Conservation (phyloP, 1,140 invertebrate genomes). For the Charaxes varanes region DNA sequence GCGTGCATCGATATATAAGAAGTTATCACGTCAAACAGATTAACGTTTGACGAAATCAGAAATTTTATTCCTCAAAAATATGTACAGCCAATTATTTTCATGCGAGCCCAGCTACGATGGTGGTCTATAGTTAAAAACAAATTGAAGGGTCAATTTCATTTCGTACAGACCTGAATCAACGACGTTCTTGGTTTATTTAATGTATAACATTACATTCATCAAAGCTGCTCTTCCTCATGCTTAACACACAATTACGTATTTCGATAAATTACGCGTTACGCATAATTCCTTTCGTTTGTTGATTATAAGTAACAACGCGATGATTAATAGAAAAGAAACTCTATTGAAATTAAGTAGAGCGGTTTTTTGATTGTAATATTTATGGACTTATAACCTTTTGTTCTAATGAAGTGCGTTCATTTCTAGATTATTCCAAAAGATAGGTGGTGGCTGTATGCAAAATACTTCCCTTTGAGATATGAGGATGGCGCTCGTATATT, state of each 20-base stretch:
- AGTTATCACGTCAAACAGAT: too few species aligned
- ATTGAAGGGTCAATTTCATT: constrained; percentile 18
- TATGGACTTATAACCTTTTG: constrained; percentile 17
- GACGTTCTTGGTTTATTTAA: constrained; percentile 29
- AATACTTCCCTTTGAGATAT: constrained; percentile 68
- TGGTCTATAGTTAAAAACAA: constrained; percentile 21
- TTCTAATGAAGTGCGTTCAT: constrained; percentile 35
- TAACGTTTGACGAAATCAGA: too few species aligned
- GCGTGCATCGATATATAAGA: too few species aligned
- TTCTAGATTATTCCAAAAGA: constrained; percentile 66
- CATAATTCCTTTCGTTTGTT: constrained; percentile 15
- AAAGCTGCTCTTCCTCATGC: constrained; percentile 38
- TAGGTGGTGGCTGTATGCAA: constrained; percentile 61
- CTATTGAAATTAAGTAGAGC: constrained; percentile 12
- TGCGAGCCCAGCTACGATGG: too few species aligned
- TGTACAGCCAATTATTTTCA: too few species aligned
- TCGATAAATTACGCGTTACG: constrained; percentile 59
- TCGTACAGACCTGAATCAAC: constrained; percentile 27
- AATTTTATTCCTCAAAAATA: too few species aligned
- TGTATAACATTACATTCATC: constrained; percentile 40
- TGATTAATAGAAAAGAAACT: constrained; percentile 9
- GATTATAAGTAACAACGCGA: constrained; percentile 11
- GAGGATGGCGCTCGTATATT: constrained; percentile 51
- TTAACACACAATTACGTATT: constrained; percentile 56
- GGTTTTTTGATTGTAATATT: constrained; percentile 4